Conservation (phyloP, 2,113 vertebrate species). For the Pagrus major region DNA sequence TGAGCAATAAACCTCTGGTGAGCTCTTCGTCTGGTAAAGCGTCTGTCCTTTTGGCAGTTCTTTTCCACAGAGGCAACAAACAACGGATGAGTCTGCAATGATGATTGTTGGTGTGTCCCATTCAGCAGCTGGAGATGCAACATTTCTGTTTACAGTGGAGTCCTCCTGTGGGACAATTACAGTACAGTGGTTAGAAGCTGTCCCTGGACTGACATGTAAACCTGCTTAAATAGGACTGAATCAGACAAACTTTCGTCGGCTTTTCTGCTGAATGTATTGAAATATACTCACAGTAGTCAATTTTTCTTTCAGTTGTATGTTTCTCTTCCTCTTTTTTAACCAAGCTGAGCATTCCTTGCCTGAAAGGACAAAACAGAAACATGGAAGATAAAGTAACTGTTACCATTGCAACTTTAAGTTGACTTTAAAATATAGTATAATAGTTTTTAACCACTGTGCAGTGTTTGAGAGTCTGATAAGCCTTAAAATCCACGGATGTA, state of each 20-base stretch:
- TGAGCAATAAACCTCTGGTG: conserved; percentile 24
- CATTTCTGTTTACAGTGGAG: accelerated
- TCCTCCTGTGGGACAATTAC: conserved; percentile 28
- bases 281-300: conserved; percentile 25
- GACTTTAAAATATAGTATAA: too few species aligned
- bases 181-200: neutral
- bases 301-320: neutral
- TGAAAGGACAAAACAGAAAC: conserved; percentile 11
- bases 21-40: neutral
- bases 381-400: too few species aligned
- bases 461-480: too few species aligned
- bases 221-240: too few species aligned
- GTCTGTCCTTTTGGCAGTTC: neutral
- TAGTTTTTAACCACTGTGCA: too few species aligned
- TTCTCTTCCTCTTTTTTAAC: neutral
- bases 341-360: neutral
- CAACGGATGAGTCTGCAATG: accelerated
- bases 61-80: conserved; percentile 34
- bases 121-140: neutral
- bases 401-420: too few species aligned
- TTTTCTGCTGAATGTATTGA: neutral
- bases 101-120: accelerated
- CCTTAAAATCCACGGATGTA: too few species aligned
- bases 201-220: accelerated
- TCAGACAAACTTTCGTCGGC: neutral